Base-by-base conservation (phyloP, 2,888 invertebrate species). In the Gortyna flavago region DNA sequence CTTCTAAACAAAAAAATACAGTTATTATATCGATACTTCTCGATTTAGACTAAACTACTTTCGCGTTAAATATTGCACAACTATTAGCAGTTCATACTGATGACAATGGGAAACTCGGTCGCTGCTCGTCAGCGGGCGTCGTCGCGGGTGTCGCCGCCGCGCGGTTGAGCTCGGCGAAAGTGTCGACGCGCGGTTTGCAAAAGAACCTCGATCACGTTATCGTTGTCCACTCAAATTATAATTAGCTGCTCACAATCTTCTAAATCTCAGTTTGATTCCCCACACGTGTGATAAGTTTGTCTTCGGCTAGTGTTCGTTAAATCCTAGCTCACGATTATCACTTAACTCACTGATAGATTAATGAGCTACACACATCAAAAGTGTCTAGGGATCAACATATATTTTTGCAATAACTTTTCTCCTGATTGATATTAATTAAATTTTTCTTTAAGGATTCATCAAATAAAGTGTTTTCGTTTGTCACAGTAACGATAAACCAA, bases 131-230 rank as follows among this genome's bases (percentile, higher is more conserved):
- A 25, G 75, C 77, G n/a, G 41, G 11, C 8, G 48, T 35, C 54
- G n/a, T n/a, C n/a, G n/a, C n/a, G n/a, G n/a, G n/a, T n/a, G n/a
- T n/a, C n/a, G n/a, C n/a, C n/a, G n/a, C n/a, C n/a, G n/a, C n/a
- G 64, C 72, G 75, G 59, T 25, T 21, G 38, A n/a, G 44, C 25
- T 54, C 29, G 73, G 84, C 77, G 85, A 85, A 81, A 87, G 87
- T 87, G 79, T 38, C 72, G 65, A 32, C 66, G 21, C 57, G 71
- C 71, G 65, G 61, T 57, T 64, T 68, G 38, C 67, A 18, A 71
- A 48, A 68, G 51, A 59, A 72, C 72, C 68, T 65, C 68, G 13
- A 67, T 59, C 79, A 85, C 78, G 81, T 79, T 79, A 69, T 78
- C 78, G 79, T 67, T 77, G 80, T 70, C 77, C 61, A 73, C 77